Percentiles rank a stretch among this genome's conserved stretches.
Conservation (phyloP, 2,113 vertebrate species). For the Tinamus guttatus region DNA sequence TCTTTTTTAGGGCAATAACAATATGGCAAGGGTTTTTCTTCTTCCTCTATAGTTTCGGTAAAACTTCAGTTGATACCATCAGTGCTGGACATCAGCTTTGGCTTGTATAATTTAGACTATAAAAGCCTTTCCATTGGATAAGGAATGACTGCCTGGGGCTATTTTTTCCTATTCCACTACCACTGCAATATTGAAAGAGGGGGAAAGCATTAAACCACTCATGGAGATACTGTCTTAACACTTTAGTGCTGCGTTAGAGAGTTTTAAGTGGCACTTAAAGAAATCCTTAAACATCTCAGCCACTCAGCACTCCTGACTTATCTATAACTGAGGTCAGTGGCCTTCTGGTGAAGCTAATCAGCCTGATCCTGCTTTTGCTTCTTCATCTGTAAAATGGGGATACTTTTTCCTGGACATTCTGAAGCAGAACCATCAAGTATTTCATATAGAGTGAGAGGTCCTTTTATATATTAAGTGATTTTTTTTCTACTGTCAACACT, state of each 20-base stretch:
- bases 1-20: background rate
- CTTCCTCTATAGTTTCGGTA: too few species aligned
- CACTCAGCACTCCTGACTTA: background rate
- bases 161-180: background rate
- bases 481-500: background rate
- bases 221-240: accelerated
- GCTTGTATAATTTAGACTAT: background rate
- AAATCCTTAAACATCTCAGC: background rate
- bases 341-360: background rate
- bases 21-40: background rate
- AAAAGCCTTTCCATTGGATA: background rate
- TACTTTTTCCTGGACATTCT: background rate
- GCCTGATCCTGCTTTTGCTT: accelerated
- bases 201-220: background rate
- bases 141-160: background rate
- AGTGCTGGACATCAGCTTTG: background rate
- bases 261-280: background rate
- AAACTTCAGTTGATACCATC: background rate
- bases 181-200: accelerated
- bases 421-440: background rate
- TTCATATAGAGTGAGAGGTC: background rate
- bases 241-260: background rate
- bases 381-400: background rate
- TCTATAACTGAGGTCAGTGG: background rate
- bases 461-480: background rate